Evolutionary conservation across 2,113 vertebrate genomes (phyloP).

Genomic region (Periophthalmodon schlosseri): DNA sequence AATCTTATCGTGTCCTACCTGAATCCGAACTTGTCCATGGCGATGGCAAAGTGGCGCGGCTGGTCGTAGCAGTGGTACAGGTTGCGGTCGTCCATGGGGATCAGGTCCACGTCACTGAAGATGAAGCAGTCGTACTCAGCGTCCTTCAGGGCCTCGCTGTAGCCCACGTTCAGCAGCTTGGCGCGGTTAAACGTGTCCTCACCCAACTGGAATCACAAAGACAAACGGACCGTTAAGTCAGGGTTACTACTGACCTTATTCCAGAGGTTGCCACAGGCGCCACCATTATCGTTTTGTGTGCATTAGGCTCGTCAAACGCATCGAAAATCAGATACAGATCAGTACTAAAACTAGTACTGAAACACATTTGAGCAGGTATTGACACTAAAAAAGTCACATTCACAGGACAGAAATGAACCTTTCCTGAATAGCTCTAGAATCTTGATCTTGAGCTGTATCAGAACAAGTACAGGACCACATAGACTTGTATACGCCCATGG

Average conservation of each 20-base stretch:
- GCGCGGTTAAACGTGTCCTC: conserved; percentile 98
- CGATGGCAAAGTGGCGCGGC: conserved; percentile 95
- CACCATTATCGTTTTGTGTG: too few species aligned
- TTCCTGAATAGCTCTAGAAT: too few species aligned
- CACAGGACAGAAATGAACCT: too few species aligned
- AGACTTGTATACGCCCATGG: too few species aligned
- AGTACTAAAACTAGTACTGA: too few species aligned
- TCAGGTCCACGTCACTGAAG: conserved; percentile 96
- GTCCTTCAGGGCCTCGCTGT: conserved; percentile 91
- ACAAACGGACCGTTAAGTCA: background rate
- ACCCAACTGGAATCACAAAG: conserved; percentile 79
- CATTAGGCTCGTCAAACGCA: too few species aligned
- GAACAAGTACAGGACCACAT: too few species aligned
- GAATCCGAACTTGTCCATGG: conserved; percentile 89
- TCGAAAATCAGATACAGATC: too few species aligned
- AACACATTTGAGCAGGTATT: too few species aligned
- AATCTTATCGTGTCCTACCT: conserved; percentile 53
- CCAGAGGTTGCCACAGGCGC: too few species aligned
- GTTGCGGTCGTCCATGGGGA: conserved; percentile 99
- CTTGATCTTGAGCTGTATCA: too few species aligned
- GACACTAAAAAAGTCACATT: too few species aligned
- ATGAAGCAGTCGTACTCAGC: conserved; percentile 96
- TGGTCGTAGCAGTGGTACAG: conserved; percentile 98
- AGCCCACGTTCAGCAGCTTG: conserved; percentile 95
- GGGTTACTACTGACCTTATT: background rate